These are phyloP conservation scores for Dinothrombium tinctorium DNA, from an alignment of 1,140 invertebrate genomes.

Conservation along the genomic window DNA sequence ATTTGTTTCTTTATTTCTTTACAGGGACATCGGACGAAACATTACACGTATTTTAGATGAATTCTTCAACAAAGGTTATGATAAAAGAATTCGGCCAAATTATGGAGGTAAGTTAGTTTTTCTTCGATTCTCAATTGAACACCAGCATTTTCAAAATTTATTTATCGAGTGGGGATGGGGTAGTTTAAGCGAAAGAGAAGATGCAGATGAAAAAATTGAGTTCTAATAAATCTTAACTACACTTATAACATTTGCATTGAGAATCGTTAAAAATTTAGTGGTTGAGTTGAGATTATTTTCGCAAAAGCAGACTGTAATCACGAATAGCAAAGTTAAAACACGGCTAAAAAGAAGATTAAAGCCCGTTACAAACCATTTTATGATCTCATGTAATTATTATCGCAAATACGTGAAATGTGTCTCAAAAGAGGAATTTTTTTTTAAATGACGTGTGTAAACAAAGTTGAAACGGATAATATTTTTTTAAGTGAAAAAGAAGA, in stretches of 20 bases:
- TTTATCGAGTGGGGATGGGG: too few relatives aligned
- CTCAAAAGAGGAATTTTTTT: too few relatives aligned
- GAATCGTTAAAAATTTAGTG: background rate
- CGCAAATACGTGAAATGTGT: too few relatives aligned
- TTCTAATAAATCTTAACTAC: background rate
- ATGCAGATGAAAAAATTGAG: background rate
- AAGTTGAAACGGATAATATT: too few relatives aligned
- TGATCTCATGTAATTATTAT: background rate
- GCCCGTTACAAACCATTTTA: background rate
- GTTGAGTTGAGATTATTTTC: background rate
- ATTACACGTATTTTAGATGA: constrained; percentile 78
- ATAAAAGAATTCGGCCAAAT: constrained; percentile 91
- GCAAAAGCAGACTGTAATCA: background rate
- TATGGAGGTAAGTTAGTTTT: constrained; percentile 73
- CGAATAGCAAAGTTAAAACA: background rate
- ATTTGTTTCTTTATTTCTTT: too few relatives aligned
- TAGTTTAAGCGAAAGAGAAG: background rate
- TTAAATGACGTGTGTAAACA: too few relatives aligned
- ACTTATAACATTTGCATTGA: background rate
- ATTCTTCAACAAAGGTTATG: constrained; percentile 66
- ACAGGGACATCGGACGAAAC: constrained; percentile 26
- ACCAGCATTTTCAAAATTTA: background rate
- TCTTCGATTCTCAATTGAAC: background rate
- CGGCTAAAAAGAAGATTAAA: background rate
- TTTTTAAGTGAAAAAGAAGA: too few relatives aligned